These are phyloP conservation scores for Crossocerus cetratus DNA, from an alignment of 2,888 invertebrate genomes.

Conservation along the genomic window DNA sequence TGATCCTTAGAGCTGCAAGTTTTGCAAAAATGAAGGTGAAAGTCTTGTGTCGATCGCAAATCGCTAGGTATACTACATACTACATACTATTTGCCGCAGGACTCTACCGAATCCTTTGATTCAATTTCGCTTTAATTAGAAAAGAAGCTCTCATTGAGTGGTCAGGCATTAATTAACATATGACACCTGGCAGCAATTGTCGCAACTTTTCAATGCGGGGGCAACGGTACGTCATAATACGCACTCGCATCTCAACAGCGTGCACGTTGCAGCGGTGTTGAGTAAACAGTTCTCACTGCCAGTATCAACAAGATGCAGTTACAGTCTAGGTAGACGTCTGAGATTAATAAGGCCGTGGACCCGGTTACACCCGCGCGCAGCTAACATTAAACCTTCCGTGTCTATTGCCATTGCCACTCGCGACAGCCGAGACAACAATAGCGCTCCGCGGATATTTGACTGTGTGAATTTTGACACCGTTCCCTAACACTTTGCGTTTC, in stretches of 20 bases:
- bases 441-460: too few relatives aligned
- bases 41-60: too few relatives aligned
- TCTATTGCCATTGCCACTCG: background rate
- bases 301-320: conserved; percentile 67
- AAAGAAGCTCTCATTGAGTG: too few relatives aligned
- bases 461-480: too few relatives aligned
- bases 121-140: too few relatives aligned
- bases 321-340: conserved; percentile 29
- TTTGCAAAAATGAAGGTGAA: too few relatives aligned
- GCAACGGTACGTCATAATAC: conserved; percentile 45
- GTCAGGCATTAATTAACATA: too few relatives aligned
- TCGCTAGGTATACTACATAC: too few relatives aligned
- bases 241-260: conserved; percentile 49
- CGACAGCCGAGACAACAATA: background rate
- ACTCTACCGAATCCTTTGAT: too few relatives aligned
- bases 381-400: background rate
- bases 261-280: conserved; percentile 53
- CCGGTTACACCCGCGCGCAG: conserved; percentile 23
- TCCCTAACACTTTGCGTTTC: too few relatives aligned
- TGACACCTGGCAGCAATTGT: background rate
- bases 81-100: too few relatives aligned
- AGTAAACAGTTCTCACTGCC: conserved; percentile 68
- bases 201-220: conserved; percentile 20
- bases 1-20: too few relatives aligned
- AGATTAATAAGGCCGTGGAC: conserved; percentile 53